Evolutionary conservation across 2,113 vertebrate genomes (phyloP).

Genomic region (Coryphaenoides rupestris): DNA sequence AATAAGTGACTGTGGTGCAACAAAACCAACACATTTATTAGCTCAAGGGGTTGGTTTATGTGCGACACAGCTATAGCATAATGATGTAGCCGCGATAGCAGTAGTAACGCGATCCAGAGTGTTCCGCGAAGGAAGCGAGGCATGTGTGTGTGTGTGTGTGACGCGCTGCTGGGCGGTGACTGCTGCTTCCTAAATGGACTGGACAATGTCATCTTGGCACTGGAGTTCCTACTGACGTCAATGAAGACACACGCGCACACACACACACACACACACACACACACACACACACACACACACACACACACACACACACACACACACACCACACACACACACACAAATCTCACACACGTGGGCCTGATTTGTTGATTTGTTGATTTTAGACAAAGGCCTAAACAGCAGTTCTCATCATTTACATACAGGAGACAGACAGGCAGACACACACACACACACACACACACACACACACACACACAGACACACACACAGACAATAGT

Average conservation of each 20-base stretch:
- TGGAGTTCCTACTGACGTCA: conserved; percentile 36
- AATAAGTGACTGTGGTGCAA: neutral
- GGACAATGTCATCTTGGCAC: conserved; percentile 40
- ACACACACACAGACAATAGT: conserved; percentile 28
- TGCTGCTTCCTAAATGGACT: conserved; percentile 32
- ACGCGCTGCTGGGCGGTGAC: conserved; percentile 17
- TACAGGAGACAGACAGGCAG: conserved; percentile 15
- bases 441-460: conserved; percentile 7
- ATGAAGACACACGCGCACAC: neutral
- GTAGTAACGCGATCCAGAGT: neutral
- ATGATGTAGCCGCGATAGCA: neutral
- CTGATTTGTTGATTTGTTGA: neutral
- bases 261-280: conserved; percentile 15
- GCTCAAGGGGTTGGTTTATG: too few relatives aligned
- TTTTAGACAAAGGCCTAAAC: neutral
- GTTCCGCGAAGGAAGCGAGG: conserved; percentile 1
- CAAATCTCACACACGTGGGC: neutral
- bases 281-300: conserved; percentile 8
- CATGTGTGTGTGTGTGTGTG: conserved; percentile 13
- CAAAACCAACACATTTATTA: too few relatives aligned
- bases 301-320: conserved; percentile 5
- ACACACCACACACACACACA: conserved; percentile 1
- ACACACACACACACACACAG: conserved; percentile 11
- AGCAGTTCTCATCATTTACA: neutral
- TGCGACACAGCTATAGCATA: neutral